phyloP scores from a whole-genome alignment of 2,113 vertebrate species.

The Lathamus discolor region DNA sequence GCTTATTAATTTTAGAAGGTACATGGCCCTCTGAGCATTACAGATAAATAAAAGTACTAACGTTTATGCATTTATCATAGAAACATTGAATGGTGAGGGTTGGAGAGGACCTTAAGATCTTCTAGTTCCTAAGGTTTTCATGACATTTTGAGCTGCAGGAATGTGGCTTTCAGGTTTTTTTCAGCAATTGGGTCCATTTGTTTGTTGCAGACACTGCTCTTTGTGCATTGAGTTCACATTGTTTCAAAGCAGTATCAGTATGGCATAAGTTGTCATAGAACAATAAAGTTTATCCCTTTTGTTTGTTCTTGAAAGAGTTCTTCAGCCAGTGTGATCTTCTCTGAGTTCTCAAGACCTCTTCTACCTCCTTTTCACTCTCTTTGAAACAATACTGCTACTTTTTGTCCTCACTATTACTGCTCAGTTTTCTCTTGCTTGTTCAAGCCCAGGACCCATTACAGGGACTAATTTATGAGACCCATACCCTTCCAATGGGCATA shows the following conservation, averaged over 20 bases:
- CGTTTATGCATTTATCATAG: background rate
- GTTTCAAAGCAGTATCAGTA: background rate
- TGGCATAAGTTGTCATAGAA: background rate
- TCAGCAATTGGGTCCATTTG: background rate
- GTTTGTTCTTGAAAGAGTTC: background rate
- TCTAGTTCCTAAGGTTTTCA: background rate
- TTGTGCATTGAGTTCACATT: background rate
- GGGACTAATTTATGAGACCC: background rate
- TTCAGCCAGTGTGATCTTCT: background rate
- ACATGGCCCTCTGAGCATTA: background rate
- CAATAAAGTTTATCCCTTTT: background rate
- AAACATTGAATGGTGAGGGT: background rate
- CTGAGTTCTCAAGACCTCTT: background rate
- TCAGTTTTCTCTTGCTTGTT: background rate
- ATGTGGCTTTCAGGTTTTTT: background rate
- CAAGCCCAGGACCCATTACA: background rate
- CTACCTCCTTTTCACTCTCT: background rate
- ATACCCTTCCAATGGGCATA: background rate
- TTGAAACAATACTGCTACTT: background rate
- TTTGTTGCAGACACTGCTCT: background rate
- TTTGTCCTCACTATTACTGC: background rate
- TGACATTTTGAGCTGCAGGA: background rate
- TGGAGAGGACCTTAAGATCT: background rate
- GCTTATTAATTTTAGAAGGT: slow-evolving; percentile 61
- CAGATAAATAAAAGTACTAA: slow-evolving; percentile 20